Conservation (phyloP, 2,113 vertebrate genomes). For the Crotalus tigris region DNA sequence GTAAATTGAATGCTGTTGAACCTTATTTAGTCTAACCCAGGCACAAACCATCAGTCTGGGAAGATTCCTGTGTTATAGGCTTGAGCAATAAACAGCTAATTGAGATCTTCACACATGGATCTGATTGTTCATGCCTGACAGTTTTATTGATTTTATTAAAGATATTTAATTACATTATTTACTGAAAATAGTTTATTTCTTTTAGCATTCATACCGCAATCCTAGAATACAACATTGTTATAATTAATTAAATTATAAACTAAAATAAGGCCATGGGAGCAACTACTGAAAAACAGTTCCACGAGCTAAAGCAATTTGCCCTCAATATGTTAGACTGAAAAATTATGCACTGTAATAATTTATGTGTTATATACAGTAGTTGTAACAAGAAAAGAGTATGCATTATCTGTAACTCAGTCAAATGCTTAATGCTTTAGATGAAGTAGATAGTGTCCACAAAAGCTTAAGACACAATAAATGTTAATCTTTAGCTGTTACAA, state of each 20-base stretch:
- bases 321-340: not conserved
- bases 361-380: not conserved
- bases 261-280: not conserved
- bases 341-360: not conserved
- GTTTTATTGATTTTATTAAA: not conserved
- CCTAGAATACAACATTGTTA: not conserved
- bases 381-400: not conserved
- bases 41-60: not conserved
- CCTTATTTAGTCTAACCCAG: not conserved
- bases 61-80: not conserved
- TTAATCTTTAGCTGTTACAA: not conserved
- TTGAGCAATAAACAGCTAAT: not conserved
- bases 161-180: not conserved
- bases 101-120: not conserved
- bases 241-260: not conserved
- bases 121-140: not conserved
- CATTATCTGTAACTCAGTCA: not conserved
- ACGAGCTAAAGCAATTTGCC: not conserved
- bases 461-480: not conserved
- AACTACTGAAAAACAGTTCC: not conserved
- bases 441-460: not conserved
- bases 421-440: not conserved
- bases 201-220: not conserved
- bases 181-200: not conserved
- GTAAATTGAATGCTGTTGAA: not conserved